phyloP scores from a whole-genome alignment of 1,140 invertebrate species.

The Drosophila quadrilineata region DNA sequence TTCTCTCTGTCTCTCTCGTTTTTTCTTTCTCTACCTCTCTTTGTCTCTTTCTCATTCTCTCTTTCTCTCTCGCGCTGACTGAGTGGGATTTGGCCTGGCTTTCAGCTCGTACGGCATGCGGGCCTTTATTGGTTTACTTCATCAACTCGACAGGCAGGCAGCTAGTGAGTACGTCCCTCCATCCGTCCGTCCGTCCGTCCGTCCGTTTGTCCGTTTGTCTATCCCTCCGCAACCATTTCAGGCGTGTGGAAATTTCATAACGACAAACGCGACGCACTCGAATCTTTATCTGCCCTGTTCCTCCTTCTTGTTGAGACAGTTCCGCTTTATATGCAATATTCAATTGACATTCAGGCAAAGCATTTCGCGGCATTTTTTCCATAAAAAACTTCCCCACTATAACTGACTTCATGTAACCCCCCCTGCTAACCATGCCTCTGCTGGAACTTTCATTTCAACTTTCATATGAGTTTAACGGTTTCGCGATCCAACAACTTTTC shows the following conservation, averaged over 20 bases:
- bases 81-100: constrained; percentile 58
- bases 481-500: constrained; percentile 27
- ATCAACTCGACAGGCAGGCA: constrained; percentile 64
- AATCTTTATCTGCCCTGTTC: not conserved
- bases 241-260: constrained; percentile 70
- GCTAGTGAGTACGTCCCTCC: constrained; percentile 3
- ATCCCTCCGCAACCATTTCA: constrained; percentile 41
- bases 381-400: not conserved
- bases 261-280: constrained; percentile 32
- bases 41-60: not conserved
- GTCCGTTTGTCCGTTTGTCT: not conserved
- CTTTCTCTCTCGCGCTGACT: not conserved
- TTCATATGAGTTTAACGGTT: constrained; percentile 56
- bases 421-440: not conserved
- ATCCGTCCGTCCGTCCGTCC: constrained; percentile 12
- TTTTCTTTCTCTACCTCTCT: not conserved
- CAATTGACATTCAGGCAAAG: constrained; percentile 65
- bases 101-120: constrained; percentile 58
- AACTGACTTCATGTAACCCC: not conserved
- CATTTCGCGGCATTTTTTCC: constrained; percentile 56
- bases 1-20: not conserved
- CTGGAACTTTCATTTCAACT: constrained; percentile 60
- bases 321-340: constrained; percentile 68
- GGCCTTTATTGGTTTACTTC: constrained; percentile 76
- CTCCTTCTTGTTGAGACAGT: not conserved